Evolutionary conservation across 2,113 vertebrate species (phyloP), one percentile per base, ranked within the genome.

Genomic region (Myodes glareolus): DNA sequence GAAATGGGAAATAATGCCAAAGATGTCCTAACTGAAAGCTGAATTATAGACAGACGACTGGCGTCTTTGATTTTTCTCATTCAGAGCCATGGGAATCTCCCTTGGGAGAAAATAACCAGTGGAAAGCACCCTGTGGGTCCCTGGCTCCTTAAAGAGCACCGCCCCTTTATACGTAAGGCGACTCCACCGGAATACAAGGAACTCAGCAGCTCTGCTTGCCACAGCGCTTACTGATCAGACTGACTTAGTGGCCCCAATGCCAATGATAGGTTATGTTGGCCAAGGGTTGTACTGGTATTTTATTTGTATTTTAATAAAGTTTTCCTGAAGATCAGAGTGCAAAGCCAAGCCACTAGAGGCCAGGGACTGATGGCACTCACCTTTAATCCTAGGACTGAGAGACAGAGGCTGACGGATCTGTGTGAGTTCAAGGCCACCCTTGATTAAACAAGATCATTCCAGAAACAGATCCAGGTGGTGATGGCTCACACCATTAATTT

Each of bases 1-100:
- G 27, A 95, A 97, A 72, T 92, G 58, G 72, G 88, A 96, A 92
- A 94, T 81, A 92, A 94, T 81, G 55, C 63, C 2, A 17, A 61
- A 73, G 47, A 93, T 75, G 58, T 90, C 33, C 5, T 27, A 70
- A 11, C 3, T 73, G 21, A 33, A 87, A 80, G 52, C 45, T 76
- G 27, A 95, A 75, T 72, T 89, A 31, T 72, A 72, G 72, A 78
- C 76, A 85, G 63, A 78, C 1, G 29, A 72, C 36, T 42, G 29
- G 23, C 52, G 27, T 75, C 31, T 88, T 92, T 67, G 31, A 88
- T 27, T 73, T 73, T 91, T 92, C 50, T 86, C n/a, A 45, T 81
- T 95, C 77, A 42, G 61, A 42, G 29, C 31, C 76, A 29, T 5
- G 67, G 92, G 23, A 11, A 39, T 88, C 36, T n/a, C 25, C 42